A percentile compares a stretch with the other conserved stretches of the same genome.
Conservation (phyloP, 92 coral and sea anemone genomes). For the Plumapathes pennacea region DNA sequence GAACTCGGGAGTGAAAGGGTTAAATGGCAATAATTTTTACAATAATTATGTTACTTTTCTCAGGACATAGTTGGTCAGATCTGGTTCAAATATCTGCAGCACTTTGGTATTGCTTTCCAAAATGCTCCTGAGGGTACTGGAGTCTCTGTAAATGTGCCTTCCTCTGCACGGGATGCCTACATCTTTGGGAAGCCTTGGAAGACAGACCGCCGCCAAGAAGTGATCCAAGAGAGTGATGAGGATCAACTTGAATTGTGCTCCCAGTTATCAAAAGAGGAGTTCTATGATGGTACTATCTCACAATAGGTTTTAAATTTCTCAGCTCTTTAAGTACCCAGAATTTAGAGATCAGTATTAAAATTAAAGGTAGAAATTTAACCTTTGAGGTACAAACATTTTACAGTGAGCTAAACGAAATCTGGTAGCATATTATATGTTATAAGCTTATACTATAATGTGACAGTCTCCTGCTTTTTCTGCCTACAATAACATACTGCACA, state of each 20-base stretch:
- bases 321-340: neutral
- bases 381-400: no score
- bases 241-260: slow-evolving; percentile 83
- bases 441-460: no score
- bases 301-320: neutral
- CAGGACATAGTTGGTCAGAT: slow-evolving; percentile 88
- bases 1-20: no score
- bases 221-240: slow-evolving; percentile 8
- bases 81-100: slow-evolving; percentile 79
- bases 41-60: no score
- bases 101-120: slow-evolving; percentile 57
- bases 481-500: no score
- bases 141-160: neutral
- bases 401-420: no score
- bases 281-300: slow-evolving; percentile 50
- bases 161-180: slow-evolving; percentile 11
- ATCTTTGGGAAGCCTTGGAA: slow-evolving; percentile 9
- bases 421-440: no score
- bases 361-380: neutral
- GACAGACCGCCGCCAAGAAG: no score
- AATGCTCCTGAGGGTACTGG: slow-evolving; percentile 8
- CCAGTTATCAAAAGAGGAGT: slow-evolving; percentile 69
- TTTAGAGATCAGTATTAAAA: neutral
- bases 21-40: no score
- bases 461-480: no score